A percentile compares a stretch with the other conserved stretches of the same genome.
These are phyloP conservation scores for Caenorhabditis virilis DNA, from an alignment of 2,888 invertebrate species.

Conservation along the genomic window DNA sequence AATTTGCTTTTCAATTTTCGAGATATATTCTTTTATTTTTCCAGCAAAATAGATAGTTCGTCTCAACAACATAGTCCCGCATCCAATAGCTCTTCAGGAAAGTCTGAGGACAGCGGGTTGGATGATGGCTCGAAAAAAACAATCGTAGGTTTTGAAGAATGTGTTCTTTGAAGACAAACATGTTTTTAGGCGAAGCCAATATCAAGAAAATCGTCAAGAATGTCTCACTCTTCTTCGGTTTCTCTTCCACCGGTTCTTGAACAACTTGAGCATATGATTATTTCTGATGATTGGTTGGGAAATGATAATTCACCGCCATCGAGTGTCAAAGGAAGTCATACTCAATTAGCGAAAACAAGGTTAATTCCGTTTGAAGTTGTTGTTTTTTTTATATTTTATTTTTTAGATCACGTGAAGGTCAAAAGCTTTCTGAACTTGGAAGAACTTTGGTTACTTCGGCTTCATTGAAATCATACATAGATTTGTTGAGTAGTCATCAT, in stretches of 20 bases:
- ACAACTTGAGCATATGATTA: constrained; percentile 61
- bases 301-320: constrained; percentile 18
- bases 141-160: constrained; percentile 20
- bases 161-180: not conserved
- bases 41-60: constrained; percentile 38
- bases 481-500: constrained; percentile 56
- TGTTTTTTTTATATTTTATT: no score
- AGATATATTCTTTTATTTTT: no score
- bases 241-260: constrained; percentile 50
- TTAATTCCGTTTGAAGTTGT: constrained; percentile 8
- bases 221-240: constrained; percentile 43
- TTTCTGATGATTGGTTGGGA: constrained; percentile 58
- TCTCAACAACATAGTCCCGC: constrained; percentile 50
- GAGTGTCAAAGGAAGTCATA: constrained; percentile 34
- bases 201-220: constrained; percentile 40
- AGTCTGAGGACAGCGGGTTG: constrained; percentile 48
- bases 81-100: constrained; percentile 47
- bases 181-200: constrained; percentile 34
- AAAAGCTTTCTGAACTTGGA: constrained; percentile 56
- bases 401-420: constrained; percentile 49
- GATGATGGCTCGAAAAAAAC: constrained; percentile 44
- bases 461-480: constrained; percentile 59
- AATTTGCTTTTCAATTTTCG: no score
- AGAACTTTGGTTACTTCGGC: constrained; percentile 58
- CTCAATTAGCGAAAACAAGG: constrained; percentile 44